These are phyloP conservation scores for Anas bahamensis DNA, from an alignment of 2,797 vertebrate species.

Conservation along the genomic window DNA sequence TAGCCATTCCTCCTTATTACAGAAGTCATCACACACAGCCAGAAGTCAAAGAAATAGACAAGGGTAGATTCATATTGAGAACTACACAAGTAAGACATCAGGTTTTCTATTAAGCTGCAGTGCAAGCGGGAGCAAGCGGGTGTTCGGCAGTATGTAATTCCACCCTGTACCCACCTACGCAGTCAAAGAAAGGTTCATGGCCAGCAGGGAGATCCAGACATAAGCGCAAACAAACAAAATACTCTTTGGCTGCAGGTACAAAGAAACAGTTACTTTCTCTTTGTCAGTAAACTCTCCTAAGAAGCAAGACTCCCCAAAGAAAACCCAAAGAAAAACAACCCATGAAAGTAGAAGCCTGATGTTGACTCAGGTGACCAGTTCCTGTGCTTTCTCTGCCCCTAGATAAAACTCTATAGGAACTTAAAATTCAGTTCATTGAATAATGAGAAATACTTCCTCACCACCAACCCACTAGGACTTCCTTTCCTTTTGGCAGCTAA, in stretches of 20 bases:
- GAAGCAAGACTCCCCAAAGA: background rate
- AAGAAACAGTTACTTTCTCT: background rate
- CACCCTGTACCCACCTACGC: background rate
- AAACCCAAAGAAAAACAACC: background rate
- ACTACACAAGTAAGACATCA: slow-evolving; percentile 15
- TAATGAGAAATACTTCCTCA: background rate
- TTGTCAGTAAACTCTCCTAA: background rate
- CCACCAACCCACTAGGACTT: background rate
- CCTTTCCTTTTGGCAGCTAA: background rate
- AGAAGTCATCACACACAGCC: slow-evolving; percentile 23
- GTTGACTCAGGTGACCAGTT: background rate
- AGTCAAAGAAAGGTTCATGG: background rate
- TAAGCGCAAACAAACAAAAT: background rate
- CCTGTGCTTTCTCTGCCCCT: background rate
- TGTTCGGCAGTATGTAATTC: background rate
- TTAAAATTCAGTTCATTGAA: background rate
- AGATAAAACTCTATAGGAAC: background rate
- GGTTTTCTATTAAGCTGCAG: slow-evolving; percentile 19
- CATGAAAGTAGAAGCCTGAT: background rate
- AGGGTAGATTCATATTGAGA: background rate
- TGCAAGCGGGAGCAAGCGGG: background rate
- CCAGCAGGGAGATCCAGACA: background rate
- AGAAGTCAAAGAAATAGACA: slow-evolving; percentile 8
- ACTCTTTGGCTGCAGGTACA: background rate
- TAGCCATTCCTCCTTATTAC: slow-evolving; percentile 38